phyloP scores from a whole-genome alignment of 1,140 invertebrate genomes.

The Pseudomyrmex pallidus region DNA sequence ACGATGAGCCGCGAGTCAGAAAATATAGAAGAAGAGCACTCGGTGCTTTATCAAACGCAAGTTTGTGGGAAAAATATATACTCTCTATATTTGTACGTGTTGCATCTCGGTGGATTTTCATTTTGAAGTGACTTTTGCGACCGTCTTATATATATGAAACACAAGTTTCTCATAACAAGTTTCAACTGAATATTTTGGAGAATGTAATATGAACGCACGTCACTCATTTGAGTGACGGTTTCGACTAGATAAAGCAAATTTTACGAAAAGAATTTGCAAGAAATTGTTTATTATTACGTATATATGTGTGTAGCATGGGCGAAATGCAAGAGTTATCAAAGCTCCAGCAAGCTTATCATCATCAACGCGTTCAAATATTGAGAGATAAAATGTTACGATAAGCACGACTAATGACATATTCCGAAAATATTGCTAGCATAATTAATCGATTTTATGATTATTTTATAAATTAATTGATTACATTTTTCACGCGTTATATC shows the following conservation, averaged over 20 bases:
- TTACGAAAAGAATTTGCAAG: too few species aligned
- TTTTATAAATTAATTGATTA: not conserved
- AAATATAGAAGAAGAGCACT: not conserved
- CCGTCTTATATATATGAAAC: not conserved
- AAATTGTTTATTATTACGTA: too few species aligned
- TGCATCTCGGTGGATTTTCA: not conserved
- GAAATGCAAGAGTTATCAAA: slow-evolving; percentile 95
- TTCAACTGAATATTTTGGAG: not conserved
- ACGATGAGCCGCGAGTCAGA: slow-evolving; percentile 5
- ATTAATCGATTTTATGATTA: not conserved
- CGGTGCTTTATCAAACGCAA: not conserved
- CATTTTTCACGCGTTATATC: not conserved
- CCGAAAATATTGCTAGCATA: not conserved
- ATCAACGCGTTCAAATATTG: slow-evolving; percentile 90
- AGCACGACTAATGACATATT: not conserved
- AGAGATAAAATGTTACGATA: slow-evolving; percentile 83
- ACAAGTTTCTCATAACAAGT: not conserved
- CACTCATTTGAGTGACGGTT: too few species aligned
- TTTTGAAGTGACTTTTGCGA: not conserved
- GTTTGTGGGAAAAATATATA: not conserved
- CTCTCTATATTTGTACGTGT: not conserved
- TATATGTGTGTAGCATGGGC: slow-evolving; percentile 93
- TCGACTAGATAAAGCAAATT: too few species aligned
- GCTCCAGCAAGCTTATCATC: slow-evolving; percentile 90
- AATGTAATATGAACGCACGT: not conserved